Evolutionary conservation across 2,113 vertebrate genomes (phyloP), one percentile per base, ranked within the genome.

Genomic region (Gopherus evgoodei): DNA sequence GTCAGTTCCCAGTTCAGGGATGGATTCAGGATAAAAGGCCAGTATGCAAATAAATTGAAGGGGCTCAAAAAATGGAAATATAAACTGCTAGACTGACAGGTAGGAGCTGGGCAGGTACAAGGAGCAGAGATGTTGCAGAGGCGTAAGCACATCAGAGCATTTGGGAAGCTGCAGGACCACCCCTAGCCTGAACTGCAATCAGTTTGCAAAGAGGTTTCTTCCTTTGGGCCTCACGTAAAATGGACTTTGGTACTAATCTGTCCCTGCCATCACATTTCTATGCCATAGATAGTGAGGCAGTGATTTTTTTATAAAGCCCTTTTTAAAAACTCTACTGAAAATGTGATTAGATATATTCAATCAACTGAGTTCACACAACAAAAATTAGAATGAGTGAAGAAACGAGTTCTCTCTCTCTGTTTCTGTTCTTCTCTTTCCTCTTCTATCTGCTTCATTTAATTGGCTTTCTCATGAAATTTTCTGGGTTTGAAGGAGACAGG

Each of bases 1-100:
- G 89, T 94, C 96, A 94, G 90, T 88, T 91, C 80, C 75, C 95
- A 96, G 90, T 91, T 95, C 19, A 52, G 91, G 92, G 93, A 96
- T 90, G 69, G 80, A 84, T 96, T 94, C 13, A 65, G 62, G 62
- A 65, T 35, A 97, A 94, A 38, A 81, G 57, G 90, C 62, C 24
- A 83, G 69, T n/a, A 80, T 69, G 49, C 76, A 76, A n/a, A 5
- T 85, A 86, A 95, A 54, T 13, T 76, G 47, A 17, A 69, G 90
- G 90, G 42, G 31, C 85, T 21, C 21, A 8, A 5, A 81, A 84
- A 62, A 53, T 3, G 69, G 25, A 88, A 25, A 47, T 47, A 83
- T 31, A 88, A 3, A 62, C 78, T 1, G 16, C 72, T 50, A 86
- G 44, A 79, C 86, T 65, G 86, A 86, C 92, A 82, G 91, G 84